A percentile compares a stretch with the other conserved stretches of the same genome.
These are phyloP conservation scores for Eutrigla gurnardus DNA, from an alignment of 2,797 vertebrate species.

Conservation along the genomic window DNA sequence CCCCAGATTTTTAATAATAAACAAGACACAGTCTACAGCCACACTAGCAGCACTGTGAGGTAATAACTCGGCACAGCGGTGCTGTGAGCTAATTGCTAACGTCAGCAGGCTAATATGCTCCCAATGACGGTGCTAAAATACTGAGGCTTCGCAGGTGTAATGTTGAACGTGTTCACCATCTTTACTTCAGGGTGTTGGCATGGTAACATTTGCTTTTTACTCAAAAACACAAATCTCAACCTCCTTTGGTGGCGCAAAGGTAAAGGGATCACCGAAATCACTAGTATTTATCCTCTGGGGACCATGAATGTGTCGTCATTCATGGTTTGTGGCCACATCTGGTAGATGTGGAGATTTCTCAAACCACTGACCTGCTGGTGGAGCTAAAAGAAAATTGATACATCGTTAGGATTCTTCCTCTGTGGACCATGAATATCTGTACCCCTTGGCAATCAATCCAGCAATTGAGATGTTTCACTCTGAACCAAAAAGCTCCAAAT, in stretches of 20 bases:
- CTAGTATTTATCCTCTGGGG: background rate
- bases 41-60: background rate
- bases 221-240: background rate
- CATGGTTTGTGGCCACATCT: background rate
- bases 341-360: background rate
- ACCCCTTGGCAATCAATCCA: background rate
- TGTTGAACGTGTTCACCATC: background rate
- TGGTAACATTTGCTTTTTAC: background rate
- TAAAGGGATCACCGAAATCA: background rate
- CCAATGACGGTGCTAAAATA: background rate
- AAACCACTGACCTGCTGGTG: background rate
- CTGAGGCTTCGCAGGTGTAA: background rate
- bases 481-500: background rate
- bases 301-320: background rate
- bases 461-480: background rate
- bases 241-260: background rate
- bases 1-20: background rate
- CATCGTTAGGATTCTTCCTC: constrained; percentile 9
- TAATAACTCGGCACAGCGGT: background rate
- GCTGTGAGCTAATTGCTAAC: constrained; percentile 2
- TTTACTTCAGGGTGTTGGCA: background rate
- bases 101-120: background rate
- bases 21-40: background rate
- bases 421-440: background rate
- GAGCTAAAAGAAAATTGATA: constrained; percentile 1